A percentile compares a stretch with the other conserved stretches of the same genome.
Conservation (phyloP, 1,140 invertebrate species). For the Tenebrio molitor region DNA sequence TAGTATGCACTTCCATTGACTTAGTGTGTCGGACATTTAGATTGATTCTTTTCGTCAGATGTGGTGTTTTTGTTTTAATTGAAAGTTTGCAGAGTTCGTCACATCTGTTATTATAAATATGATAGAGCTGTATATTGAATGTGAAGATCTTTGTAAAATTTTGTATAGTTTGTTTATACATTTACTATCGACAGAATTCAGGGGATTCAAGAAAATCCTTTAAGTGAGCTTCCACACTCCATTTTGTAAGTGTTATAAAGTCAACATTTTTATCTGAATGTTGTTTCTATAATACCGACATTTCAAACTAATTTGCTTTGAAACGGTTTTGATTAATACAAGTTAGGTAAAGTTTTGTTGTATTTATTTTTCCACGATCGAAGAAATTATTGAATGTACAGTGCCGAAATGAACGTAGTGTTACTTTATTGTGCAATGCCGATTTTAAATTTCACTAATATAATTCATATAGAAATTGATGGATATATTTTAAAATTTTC, state of each 20-base stretch:
- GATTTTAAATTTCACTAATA: background rate
- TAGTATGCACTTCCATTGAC: slow-evolving; percentile 22
- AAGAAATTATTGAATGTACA: background rate
- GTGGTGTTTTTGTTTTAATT: slow-evolving; percentile 50
- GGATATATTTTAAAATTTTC: too few relatives aligned
- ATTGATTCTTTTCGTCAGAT: slow-evolving; percentile 40
- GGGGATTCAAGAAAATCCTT: slow-evolving; percentile 45
- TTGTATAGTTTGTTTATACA: slow-evolving; percentile 59
- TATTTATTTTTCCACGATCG: background rate
- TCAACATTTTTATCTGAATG: slow-evolving; percentile 10
- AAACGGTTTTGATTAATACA: too few relatives aligned
- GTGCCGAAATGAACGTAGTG: background rate
- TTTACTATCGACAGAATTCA: slow-evolving; percentile 46
- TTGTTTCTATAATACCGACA: slow-evolving; percentile 10
- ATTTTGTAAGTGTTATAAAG: slow-evolving; percentile 22
- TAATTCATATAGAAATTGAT: too few relatives aligned
- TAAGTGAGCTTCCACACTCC: slow-evolving; percentile 44
- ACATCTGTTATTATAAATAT: slow-evolving; percentile 59
- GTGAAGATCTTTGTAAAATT: slow-evolving; percentile 56
- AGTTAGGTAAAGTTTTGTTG: too few relatives aligned
- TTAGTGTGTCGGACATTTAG: slow-evolving; percentile 38
- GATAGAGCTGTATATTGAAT: slow-evolving; percentile 58
- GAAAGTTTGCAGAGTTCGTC: slow-evolving; percentile 53
- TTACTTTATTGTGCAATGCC: slow-evolving; percentile 12
- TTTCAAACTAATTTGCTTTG: too few relatives aligned